Evolutionary conservation across 2,888 invertebrate genomes (phyloP), one percentile per base, ranked within the genome.

Genomic region (Harpalus rufipes): DNA sequence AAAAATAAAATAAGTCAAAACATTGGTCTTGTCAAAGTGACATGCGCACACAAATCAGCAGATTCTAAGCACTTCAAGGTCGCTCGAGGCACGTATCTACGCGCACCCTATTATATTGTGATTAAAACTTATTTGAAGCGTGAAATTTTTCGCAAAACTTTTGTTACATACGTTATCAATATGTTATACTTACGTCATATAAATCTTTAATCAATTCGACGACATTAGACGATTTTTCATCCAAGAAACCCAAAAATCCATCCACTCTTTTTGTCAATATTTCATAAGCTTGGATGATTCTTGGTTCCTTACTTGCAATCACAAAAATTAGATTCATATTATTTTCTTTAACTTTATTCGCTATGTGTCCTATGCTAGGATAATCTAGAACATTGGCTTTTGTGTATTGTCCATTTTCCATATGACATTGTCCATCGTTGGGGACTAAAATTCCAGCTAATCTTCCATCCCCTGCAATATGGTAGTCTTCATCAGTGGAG

Each of bases 291-390:
- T 44, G 8, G 12, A 12, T 41, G 7, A 74, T 41, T 18, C 18
- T 74, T 7, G 12, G 14, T 1, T 25, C 12, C 25, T 7, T 32
- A 10, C 41, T 74, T 16, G 93, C 92, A 10, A 95, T 94, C 0
- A 96, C 96, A 90, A 97, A 96, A 88, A 97, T 96, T 56, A 97
- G 92, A 89, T 94, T 95, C 59, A 96, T 94, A 87, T 95, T 94
- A 82, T 95, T 93, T 87, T 96, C 93, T 44, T 91, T 92, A 0
- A 95, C 94, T 51, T 93, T 90, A 87, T 92, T 92, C 87, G 93
- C 93, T 39, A 95, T 93, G 88, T 94, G 92, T 51, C 95, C 93
- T 61, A 96, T 93, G 0, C 96, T 96, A 0, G 97, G 97, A 90
- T 97, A 97, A 90, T 97, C 97, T 91, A 93, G 93, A 76, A 91